Percentiles rank a stretch among this genome's conserved stretches.
Conservation (phyloP, 2,888 invertebrate species). For the Apeira syringaria region DNA sequence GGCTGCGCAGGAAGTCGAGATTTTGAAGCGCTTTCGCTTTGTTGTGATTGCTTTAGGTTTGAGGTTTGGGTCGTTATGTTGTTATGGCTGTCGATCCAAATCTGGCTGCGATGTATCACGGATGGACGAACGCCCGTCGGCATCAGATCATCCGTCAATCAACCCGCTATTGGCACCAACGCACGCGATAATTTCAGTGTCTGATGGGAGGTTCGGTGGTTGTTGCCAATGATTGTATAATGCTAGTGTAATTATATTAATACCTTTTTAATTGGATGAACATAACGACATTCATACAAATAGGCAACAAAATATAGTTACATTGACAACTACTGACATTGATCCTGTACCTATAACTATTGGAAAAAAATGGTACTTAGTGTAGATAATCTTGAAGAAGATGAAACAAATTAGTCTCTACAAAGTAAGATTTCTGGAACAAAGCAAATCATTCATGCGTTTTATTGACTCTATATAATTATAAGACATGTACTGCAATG, state of each 20-base stretch:
- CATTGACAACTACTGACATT: too few species aligned
- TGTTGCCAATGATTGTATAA: conserved; percentile 76
- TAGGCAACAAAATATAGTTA: too few species aligned
- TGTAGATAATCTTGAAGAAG: too few species aligned
- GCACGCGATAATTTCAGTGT: conserved; percentile 68
- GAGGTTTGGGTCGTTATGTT: conserved; percentile 40
- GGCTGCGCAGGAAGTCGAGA: conserved; percentile 69
- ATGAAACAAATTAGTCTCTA: too few species aligned
- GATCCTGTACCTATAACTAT: too few species aligned
- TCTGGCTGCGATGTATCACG: conserved; percentile 43
- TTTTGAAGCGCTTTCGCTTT: conserved; percentile 58
- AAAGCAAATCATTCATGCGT: too few species aligned
- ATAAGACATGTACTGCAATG: too few species aligned
- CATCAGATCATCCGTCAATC: conserved; percentile 61
- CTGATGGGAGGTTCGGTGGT: conserved; percentile 58
- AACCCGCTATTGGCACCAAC: conserved; percentile 68
- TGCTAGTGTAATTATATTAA: conserved; percentile 49
- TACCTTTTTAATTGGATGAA: conserved; percentile 30
- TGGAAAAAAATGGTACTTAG: too few species aligned
- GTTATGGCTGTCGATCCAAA: conserved; percentile 50
- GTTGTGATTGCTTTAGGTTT: conserved; percentile 52
- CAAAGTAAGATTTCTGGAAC: too few species aligned
- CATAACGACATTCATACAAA: too few species aligned
- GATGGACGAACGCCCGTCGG: conserved; percentile 50
- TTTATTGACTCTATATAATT: too few species aligned